Base-by-base conservation (phyloP, 2,797 vertebrate genomes). In the Chelon auratus region DNA sequence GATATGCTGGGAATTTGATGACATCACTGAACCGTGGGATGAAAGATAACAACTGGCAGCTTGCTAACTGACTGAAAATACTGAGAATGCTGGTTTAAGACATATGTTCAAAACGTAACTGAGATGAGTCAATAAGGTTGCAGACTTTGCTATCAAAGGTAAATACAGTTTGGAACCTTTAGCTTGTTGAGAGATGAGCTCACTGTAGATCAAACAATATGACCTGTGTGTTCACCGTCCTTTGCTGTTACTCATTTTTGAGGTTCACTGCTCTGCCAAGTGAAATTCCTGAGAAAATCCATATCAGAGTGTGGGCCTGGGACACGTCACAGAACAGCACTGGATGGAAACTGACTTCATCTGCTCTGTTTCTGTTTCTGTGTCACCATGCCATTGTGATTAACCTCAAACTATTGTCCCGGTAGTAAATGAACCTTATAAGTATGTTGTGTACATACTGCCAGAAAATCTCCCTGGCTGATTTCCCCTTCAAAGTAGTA, bases 1-100 rank as follows among this genome's bases (percentile, higher is more conserved):
- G 83, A 85, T 82, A 90, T 77, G 63, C 68, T 78, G 72, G 71
- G 89, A 89, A 85, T 85, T 69, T 70, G 66, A 78, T 91, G 82
- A 89, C 74, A 26, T 87, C 83, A 80, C 57, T 55, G 26, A 72
- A 64, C n/a, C 5, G 26, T 55, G 18, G 45, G 12, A 47, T 26
- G 37, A 37, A 42, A 33, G 36, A 70, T 60, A 54, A 68, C 47
- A 47, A 54, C 36, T 10, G 2, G 63, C 26, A 50, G 50, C 30
- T 56, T 10, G 14, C 50, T 40, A 24, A 24, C 15, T 15, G 43
- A 67, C 30, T 24, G 51, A 4, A 36, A 60, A 53, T 43, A 8
- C 14, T 33, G 30, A 33, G 30, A 33, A 33, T 6, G 30, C 2
- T 33, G 30, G 30, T 33, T 33, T 6, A 33, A 7, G 30, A 33